phyloP scores from a whole-genome alignment of 2,113 vertebrate species.

The Astatoreochromis straeleni region DNA sequence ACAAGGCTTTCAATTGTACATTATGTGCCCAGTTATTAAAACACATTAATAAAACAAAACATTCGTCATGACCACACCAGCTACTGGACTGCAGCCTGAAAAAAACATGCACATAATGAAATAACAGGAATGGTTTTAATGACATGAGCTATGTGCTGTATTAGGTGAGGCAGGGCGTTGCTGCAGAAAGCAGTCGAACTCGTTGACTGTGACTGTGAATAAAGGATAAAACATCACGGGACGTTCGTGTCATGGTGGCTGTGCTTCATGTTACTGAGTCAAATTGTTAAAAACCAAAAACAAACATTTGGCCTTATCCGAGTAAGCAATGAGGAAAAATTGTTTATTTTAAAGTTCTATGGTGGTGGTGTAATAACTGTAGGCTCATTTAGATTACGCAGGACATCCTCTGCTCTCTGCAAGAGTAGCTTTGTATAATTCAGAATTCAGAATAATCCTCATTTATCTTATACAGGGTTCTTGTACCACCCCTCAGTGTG shows the following conservation, averaged over 20 bases:
- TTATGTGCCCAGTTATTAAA: neutral
- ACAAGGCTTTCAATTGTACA: neutral
- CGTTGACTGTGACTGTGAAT: neutral
- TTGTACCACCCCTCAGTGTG: neutral
- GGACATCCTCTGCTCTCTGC: neutral
- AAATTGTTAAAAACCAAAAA: neutral
- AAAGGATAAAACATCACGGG: neutral
- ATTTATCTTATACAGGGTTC: neutral
- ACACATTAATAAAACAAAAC: neutral
- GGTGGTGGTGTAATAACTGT: neutral
- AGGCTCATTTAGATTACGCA: neutral
- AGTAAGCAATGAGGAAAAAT: neutral
- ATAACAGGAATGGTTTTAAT: neutral
- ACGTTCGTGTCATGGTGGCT: fast-evolving
- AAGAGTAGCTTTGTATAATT: neutral
- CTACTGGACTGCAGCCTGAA: neutral
- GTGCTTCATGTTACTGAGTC: neutral
- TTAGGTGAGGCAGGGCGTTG: neutral
- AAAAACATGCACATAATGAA: neutral
- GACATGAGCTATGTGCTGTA: neutral
- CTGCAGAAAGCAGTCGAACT: neutral
- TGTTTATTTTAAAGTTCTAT: neutral
- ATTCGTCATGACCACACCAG: neutral
- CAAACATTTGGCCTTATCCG: neutral
- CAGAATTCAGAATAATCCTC: neutral